Percentiles rank a stretch among this genome's conserved stretches.
These are phyloP conservation scores for Malacoctenus gilli DNA, from an alignment of 2,797 vertebrate species.

Conservation along the genomic window DNA sequence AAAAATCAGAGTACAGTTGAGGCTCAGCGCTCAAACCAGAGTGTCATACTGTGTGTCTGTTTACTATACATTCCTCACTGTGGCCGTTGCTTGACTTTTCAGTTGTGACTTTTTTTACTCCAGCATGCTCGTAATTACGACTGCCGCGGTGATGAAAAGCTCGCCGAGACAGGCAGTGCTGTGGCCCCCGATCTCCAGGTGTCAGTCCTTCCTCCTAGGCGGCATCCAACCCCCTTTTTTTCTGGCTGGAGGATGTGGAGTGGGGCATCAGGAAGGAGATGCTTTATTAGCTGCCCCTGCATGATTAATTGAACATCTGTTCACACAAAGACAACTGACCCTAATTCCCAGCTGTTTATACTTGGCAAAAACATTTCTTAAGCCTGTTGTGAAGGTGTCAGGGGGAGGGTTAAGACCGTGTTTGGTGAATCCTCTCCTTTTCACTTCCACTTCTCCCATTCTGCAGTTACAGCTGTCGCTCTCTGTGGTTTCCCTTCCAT, in stretches of 20 bases:
- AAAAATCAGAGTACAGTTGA: too few species aligned
- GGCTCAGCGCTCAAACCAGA: too few species aligned
- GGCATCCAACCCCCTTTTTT: constrained; percentile 51
- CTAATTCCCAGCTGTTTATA: constrained; percentile 77
- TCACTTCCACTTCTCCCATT: constrained; percentile 12
- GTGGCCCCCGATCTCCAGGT: constrained; percentile 60
- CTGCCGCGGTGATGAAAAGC: constrained; percentile 10
- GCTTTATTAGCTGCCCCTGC: constrained; percentile 73
- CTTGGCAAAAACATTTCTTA: constrained; percentile 72
- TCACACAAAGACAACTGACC: constrained; percentile 71
- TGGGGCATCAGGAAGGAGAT: constrained; percentile 68
- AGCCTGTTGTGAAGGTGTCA: constrained; percentile 55
- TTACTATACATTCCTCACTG: constrained; percentile 11
- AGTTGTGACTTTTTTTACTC: not conserved
- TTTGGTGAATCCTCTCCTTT: constrained; percentile 30
- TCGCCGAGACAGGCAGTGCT: too few species aligned
- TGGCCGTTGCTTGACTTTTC: constrained; percentile 33
- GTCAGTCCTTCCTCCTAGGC: constrained; percentile 63
- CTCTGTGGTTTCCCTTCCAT: too few species aligned
- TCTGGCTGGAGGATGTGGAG: constrained; percentile 58
- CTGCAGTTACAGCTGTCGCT: constrained; percentile 13
- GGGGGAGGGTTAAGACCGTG: constrained; percentile 45
- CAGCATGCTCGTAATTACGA: constrained; percentile 12
- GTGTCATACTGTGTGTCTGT: too few species aligned
- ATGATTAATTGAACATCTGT: constrained; percentile 83